phyloP scores from a whole-genome alignment of 2,113 vertebrate genomes.

The Microcebus tavaratra region DNA sequence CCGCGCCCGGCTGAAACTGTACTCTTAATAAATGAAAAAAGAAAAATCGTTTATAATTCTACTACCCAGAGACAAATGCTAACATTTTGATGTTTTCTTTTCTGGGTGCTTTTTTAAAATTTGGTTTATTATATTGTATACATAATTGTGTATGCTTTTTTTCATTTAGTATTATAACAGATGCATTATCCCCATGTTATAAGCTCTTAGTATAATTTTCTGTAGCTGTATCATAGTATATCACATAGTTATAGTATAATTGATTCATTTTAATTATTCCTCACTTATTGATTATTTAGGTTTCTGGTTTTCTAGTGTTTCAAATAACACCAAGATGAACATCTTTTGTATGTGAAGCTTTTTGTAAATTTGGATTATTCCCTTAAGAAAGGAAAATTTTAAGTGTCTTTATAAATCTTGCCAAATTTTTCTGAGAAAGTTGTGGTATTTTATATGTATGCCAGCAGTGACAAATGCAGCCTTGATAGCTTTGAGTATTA shows the following conservation, averaged over 20 bases:
- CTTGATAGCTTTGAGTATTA: not conserved
- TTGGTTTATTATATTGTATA: not conserved
- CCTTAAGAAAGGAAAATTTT: not conserved
- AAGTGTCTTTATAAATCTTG: not conserved
- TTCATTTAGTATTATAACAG: not conserved
- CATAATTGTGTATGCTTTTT: not conserved
- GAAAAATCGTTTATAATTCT: not conserved
- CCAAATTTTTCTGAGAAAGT: not conserved
- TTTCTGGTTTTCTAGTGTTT: constrained; percentile 1
- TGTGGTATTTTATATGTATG: not conserved
- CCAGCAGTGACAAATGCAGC: not conserved
- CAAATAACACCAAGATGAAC: not conserved
- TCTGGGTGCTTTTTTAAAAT: not conserved
- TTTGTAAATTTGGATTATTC: constrained; percentile 29
- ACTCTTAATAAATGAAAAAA: not conserved
- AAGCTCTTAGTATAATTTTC: not conserved
- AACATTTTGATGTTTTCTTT: not conserved
- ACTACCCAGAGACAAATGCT: not conserved
- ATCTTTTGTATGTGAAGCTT: constrained; percentile 14
- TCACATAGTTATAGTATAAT: not conserved
- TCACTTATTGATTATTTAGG: not conserved
- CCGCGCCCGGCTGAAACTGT: no score
- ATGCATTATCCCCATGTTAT: not conserved
- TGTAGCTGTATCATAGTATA: not conserved
- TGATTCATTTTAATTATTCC: not conserved